These are phyloP conservation scores for Philaethria dido DNA, from an alignment of 2,888 invertebrate species.

Conservation along the genomic window DNA sequence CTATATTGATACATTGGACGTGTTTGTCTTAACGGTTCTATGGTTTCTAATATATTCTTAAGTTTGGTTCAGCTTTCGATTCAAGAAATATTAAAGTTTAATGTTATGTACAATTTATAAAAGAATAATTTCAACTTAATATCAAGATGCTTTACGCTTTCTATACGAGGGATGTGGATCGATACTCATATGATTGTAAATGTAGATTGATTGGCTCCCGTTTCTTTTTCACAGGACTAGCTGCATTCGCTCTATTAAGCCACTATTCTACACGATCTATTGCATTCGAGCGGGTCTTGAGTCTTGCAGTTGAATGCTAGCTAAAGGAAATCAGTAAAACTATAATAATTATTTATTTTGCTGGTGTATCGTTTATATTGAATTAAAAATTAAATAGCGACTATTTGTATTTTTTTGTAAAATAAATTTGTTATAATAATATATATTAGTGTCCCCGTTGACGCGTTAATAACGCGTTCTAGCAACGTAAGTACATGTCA, in stretches of 20 bases:
- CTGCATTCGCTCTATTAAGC: conserved; percentile 66
- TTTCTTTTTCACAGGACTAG: conserved; percentile 68
- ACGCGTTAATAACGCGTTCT: too few species aligned
- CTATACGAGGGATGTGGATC: conserved; percentile 52
- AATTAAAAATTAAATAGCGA: not conserved
- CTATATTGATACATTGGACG: too few species aligned
- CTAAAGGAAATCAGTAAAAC: not conserved
- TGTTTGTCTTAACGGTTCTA: too few species aligned
- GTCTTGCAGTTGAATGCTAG: conserved; percentile 11
- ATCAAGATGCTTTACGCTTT: conserved; percentile 50
- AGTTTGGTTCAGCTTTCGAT: too few species aligned
- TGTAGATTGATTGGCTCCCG: conserved; percentile 79
- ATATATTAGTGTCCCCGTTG: too few species aligned
- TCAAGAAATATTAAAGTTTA: too few species aligned
- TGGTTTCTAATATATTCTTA: too few species aligned
- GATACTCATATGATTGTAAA: conserved; percentile 82
- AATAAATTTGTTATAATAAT: too few species aligned
- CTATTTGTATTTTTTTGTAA: too few species aligned
- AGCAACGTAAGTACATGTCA: too few species aligned
- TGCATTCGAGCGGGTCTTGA: conserved; percentile 35
- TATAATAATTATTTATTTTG: not conserved
- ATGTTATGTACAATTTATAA: not conserved
- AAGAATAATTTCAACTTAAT: conserved; percentile 39
- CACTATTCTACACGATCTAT: conserved; percentile 64
- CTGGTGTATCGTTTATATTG: not conserved